A percentile compares a stretch with the other conserved stretches of the same genome.
These are phyloP conservation scores for Ceraclea dissimilis DNA, from an alignment of 2,888 invertebrate species.

Conservation along the genomic window DNA sequence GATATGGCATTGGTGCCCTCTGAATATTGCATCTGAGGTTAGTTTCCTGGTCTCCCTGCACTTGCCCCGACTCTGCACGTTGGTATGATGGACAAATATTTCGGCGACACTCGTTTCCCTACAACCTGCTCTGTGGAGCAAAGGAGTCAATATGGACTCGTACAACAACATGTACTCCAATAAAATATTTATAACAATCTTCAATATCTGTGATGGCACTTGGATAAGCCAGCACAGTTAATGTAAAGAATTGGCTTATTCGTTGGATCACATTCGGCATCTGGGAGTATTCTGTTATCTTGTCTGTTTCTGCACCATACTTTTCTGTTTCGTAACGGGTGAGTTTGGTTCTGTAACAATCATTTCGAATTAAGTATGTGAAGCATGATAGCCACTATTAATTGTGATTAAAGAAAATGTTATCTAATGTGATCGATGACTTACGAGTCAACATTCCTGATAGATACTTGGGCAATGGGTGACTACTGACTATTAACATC, in stretches of 20 bases:
- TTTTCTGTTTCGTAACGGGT: conserved; percentile 55
- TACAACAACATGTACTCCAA: background rate
- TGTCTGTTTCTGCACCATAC: conserved; percentile 71
- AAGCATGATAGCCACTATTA: too few species aligned
- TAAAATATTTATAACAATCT: background rate
- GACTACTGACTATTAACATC: too few species aligned
- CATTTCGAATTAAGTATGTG: too few species aligned
- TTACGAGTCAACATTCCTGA: too few species aligned
- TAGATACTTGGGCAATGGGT: too few species aligned
- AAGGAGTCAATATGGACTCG: background rate
- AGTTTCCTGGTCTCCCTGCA: too few species aligned
- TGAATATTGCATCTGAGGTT: too few species aligned
- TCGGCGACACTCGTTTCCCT: background rate
- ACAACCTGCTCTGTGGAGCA: background rate
- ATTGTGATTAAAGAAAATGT: too few species aligned
- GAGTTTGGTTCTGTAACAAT: conserved; percentile 31
- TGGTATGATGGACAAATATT: background rate
- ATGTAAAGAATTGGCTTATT: conserved; percentile 61
- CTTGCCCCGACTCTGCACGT: too few species aligned
- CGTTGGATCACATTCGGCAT: conserved; percentile 59
- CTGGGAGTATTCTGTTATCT: conserved; percentile 64
- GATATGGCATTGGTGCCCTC: too few species aligned
- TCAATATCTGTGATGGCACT: conserved; percentile 32
- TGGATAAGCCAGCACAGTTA: conserved; percentile 50
- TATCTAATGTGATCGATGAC: too few species aligned